Conservation (phyloP, 2,888 invertebrate species). For the Eupithecia subfuscata region DNA sequence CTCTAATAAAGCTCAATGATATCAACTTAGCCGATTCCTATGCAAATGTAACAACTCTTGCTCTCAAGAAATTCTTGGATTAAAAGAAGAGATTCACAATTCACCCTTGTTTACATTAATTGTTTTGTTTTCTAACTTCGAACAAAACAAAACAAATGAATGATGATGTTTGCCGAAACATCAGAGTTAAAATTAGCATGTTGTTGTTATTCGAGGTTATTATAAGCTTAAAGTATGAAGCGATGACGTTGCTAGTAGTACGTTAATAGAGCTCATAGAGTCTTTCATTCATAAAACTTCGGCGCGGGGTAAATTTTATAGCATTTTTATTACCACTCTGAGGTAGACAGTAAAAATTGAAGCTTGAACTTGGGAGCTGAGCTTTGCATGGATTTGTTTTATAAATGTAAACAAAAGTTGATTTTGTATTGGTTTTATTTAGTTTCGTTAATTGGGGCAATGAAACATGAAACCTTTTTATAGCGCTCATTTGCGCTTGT, state of each 20-base stretch:
- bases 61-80: slow-evolving; percentile 68
- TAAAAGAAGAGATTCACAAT: slow-evolving; percentile 64
- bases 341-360: slow-evolving; percentile 19
- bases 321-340: slow-evolving; percentile 24
- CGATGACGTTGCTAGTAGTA: slow-evolving; percentile 2
- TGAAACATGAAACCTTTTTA: slow-evolving; percentile 41
- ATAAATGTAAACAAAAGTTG: slow-evolving; percentile 3
- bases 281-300: slow-evolving; percentile 15
- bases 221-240: background rate
- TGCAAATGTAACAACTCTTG: slow-evolving; percentile 77
- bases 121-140: slow-evolving; percentile 45
- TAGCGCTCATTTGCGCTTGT: slow-evolving; percentile 50
- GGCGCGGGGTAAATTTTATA: slow-evolving; percentile 14
- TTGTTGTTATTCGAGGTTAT: background rate
- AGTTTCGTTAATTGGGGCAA: slow-evolving; percentile 37
- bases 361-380: slow-evolving; percentile 12
- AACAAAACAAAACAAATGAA: slow-evolving; percentile 29
- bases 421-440: slow-evolving; percentile 24
- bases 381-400: background rate
- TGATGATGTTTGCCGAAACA: background rate
- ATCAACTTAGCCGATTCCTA: slow-evolving; percentile 67
- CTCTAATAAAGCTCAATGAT: slow-evolving; percentile 69
- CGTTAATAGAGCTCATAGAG: slow-evolving; percentile 3
- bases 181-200: slow-evolving; percentile 18
- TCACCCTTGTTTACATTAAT: slow-evolving; percentile 62